phyloP scores from a whole-genome alignment of 2,797 vertebrate species.

The Coreius guichenoti region DNA sequence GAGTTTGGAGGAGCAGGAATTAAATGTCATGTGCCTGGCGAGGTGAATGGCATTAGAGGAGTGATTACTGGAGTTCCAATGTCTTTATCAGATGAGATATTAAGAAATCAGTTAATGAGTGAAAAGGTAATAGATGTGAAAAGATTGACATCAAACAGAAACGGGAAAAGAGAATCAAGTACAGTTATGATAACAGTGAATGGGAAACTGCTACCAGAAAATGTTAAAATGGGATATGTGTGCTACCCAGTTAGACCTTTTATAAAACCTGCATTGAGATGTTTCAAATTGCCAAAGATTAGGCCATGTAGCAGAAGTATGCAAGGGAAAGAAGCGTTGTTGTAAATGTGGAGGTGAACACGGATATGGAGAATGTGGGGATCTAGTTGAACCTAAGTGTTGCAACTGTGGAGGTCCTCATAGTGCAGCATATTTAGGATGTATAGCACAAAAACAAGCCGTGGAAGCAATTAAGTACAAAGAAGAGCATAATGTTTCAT shows the following conservation, averaged over 20 bases:
- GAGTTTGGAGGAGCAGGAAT: not conserved
- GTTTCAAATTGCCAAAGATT: too few species aligned
- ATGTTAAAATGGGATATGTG: conserved; percentile 14
- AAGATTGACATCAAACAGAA: not conserved
- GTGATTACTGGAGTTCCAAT: not conserved
- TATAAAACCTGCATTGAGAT: too few species aligned
- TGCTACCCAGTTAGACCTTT: not conserved
- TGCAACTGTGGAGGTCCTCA: not conserved
- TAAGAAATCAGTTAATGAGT: not conserved
- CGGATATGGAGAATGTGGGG: not conserved
- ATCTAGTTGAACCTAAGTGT: not conserved
- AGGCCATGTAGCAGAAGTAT: not conserved
- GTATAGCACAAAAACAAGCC: not conserved
- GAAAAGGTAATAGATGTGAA: not conserved
- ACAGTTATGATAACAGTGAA: not conserved
- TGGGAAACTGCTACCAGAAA: not conserved
- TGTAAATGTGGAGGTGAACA: not conserved
- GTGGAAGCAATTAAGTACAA: not conserved
- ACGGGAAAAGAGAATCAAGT: not conserved
- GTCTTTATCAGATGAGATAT: not conserved
- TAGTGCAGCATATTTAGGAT: not conserved
- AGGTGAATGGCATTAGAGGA: not conserved
- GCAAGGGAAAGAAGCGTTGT: not conserved
- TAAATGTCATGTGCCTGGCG: not conserved
- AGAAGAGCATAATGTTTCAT: not conserved